These are phyloP conservation scores for Cirrhinus molitorella DNA, from an alignment of 2,797 vertebrate genomes.

Conservation along the genomic window DNA sequence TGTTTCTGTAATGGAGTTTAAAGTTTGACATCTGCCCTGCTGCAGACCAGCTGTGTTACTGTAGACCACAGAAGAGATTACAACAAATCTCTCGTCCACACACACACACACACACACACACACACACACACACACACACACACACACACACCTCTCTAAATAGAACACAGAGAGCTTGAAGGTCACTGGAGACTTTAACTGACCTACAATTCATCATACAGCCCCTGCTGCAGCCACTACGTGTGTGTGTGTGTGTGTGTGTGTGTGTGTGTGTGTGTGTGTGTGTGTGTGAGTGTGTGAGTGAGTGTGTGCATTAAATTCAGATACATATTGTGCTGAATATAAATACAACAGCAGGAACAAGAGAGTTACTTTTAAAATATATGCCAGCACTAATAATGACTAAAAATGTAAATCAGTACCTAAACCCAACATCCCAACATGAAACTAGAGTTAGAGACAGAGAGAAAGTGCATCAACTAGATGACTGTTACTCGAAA, in stretches of 20 bases:
- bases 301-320: not conserved
- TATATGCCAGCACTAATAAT: not conserved
- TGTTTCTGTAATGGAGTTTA: slow-evolving; percentile 42
- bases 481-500: not conserved
- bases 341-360: slow-evolving; percentile 5
- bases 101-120: not conserved
- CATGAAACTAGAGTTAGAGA: not conserved
- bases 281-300: too few relatives aligned
- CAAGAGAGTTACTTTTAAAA: not conserved
- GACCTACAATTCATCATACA: slow-evolving; percentile 31
- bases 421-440: not conserved
- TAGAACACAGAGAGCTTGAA: slow-evolving; percentile 40
- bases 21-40: slow-evolving; percentile 50
- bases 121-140: slow-evolving; percentile 27
- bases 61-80: slow-evolving; percentile 28
- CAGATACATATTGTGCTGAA: slow-evolving; percentile 7
- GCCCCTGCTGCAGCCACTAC: not conserved
- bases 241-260: not conserved
- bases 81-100: not conserved
- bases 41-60: slow-evolving; percentile 22
- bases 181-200: slow-evolving; percentile 47
- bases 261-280: too few relatives aligned
- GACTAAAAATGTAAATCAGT: not conserved
- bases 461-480: not conserved
- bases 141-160: slow-evolving; percentile 26